Evolutionary conservation across 2,888 invertebrate species (phyloP).

Genomic region (Lasioglossum marginatum): DNA sequence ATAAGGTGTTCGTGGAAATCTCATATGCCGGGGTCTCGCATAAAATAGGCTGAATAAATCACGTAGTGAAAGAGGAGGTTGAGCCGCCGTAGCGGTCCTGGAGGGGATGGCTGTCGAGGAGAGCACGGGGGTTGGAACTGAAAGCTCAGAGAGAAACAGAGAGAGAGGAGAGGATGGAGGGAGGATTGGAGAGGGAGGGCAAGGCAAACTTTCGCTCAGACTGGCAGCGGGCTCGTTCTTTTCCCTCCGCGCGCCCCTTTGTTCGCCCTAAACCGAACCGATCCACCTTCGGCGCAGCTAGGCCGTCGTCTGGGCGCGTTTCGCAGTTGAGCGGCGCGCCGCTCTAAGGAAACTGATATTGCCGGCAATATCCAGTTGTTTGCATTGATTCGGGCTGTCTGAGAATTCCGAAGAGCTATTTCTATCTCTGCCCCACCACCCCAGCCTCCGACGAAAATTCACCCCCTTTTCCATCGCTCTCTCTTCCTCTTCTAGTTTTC

Average conservation of each 20-base stretch:
- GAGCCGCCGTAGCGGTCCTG: slow-evolving; percentile 15
- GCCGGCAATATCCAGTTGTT: slow-evolving; percentile 82
- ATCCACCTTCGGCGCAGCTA: slow-evolving; percentile 64
- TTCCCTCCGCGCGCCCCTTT: slow-evolving; percentile 41
- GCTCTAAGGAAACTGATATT: slow-evolving; percentile 80
- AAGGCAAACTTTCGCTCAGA: slow-evolving; percentile 79
- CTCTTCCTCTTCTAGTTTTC: slow-evolving; percentile 9
- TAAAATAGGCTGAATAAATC: slow-evolving; percentile 82
- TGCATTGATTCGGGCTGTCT: slow-evolving; percentile 81
- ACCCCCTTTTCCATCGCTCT: slow-evolving; percentile 31
- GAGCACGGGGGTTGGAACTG: slow-evolving; percentile 27
- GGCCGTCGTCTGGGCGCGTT: slow-evolving; percentile 73
- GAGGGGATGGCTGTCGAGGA: slow-evolving; percentile 19
- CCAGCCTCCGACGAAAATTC: slow-evolving; percentile 59
- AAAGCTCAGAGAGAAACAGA: neutral
- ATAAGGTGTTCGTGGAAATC: slow-evolving; percentile 80
- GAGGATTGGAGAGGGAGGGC: slow-evolving; percentile 54
- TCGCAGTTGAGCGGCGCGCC: slow-evolving; percentile 78
- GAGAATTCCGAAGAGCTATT: slow-evolving; percentile 78
- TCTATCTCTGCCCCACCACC: slow-evolving; percentile 65
- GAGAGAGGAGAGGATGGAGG: neutral
- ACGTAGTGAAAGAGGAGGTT: slow-evolving; percentile 60
- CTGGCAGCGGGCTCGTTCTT: slow-evolving; percentile 60
- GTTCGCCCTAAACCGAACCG: slow-evolving; percentile 56
- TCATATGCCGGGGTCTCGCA: slow-evolving; percentile 79